Percentiles rank a stretch among this genome's conserved stretches.
These are phyloP conservation scores for Babyrousa celebensis DNA, from an alignment of 2,797 vertebrate species.

Conservation along the genomic window DNA sequence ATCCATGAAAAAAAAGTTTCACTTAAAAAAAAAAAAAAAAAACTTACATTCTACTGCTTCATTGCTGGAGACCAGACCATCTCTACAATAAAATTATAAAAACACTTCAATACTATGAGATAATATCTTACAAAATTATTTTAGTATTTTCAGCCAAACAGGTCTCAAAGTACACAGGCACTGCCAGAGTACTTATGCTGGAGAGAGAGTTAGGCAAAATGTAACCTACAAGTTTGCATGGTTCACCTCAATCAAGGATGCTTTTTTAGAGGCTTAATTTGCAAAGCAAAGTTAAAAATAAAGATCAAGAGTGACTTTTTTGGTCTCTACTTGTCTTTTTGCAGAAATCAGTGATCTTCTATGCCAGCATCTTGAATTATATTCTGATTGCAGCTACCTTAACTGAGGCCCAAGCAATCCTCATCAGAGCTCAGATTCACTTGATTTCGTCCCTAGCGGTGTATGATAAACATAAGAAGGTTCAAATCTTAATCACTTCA, in stretches of 20 bases:
- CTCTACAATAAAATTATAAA: constrained; percentile 61
- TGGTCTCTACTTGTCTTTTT: constrained; percentile 82
- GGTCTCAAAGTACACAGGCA: constrained; percentile 11
- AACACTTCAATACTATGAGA: constrained; percentile 36
- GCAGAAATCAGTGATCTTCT: constrained; percentile 86
- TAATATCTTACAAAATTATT: constrained; percentile 67
- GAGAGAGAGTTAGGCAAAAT: constrained; percentile 74
- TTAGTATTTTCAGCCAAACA: constrained; percentile 78
- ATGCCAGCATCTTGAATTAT: constrained; percentile 84
- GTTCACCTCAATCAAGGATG: constrained; percentile 82
- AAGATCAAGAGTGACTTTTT: constrained; percentile 83
- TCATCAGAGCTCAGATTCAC: constrained; percentile 82
- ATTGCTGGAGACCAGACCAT: constrained; percentile 11
- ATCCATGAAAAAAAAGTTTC: constrained; percentile 46
- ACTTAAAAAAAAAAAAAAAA: background rate
- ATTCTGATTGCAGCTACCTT: constrained; percentile 86
- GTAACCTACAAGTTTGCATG: constrained; percentile 78
- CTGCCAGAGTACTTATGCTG: constrained; percentile 68
- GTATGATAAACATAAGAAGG: constrained; percentile 84
- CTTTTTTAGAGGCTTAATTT: constrained; percentile 84
- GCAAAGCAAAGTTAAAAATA: constrained; percentile 84
- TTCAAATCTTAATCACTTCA: constrained; percentile 85
- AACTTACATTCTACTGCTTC: constrained; percentile 40
- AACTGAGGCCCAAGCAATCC: constrained; percentile 80
- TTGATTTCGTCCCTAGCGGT: constrained; percentile 67